Conservation (phyloP, 2,113 vertebrate species). For the Leuciscus idus region DNA sequence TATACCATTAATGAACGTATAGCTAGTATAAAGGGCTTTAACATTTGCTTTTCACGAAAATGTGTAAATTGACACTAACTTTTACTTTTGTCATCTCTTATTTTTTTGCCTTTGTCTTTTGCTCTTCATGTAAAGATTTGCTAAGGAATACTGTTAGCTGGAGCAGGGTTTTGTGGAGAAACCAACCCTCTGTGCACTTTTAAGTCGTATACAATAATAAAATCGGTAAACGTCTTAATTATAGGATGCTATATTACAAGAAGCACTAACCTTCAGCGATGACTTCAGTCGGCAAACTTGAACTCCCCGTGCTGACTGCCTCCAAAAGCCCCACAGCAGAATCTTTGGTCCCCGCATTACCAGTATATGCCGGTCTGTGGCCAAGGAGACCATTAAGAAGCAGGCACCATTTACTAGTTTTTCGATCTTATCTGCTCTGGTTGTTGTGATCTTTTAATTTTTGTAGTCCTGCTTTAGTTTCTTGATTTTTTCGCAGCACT, state of each 20-base stretch:
- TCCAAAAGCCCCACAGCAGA: background rate
- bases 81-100: no score
- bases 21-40: background rate
- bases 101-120: no score
- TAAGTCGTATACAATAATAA: background rate
- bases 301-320: background rate
- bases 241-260: background rate
- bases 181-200: background rate
- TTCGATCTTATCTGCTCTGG: background rate
- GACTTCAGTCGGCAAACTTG: background rate
- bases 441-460: background rate
- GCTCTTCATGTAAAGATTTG: no score
- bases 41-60: background rate
- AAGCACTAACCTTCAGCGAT: background rate
- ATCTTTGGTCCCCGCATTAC: background rate
- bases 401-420: conserved; percentile 48
- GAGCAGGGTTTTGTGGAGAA: background rate
- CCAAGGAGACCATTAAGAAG: conserved; percentile 50
- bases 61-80: no score
- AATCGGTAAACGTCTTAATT: background rate
- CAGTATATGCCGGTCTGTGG: background rate
- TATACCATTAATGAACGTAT: no score
- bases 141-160: no score
- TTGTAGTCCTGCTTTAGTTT: conserved; percentile 61
- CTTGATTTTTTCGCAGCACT: conserved; percentile 58